These are phyloP conservation scores for Drosophila gaucha DNA, from an alignment of 2,888 invertebrate genomes.

Conservation along the genomic window DNA sequence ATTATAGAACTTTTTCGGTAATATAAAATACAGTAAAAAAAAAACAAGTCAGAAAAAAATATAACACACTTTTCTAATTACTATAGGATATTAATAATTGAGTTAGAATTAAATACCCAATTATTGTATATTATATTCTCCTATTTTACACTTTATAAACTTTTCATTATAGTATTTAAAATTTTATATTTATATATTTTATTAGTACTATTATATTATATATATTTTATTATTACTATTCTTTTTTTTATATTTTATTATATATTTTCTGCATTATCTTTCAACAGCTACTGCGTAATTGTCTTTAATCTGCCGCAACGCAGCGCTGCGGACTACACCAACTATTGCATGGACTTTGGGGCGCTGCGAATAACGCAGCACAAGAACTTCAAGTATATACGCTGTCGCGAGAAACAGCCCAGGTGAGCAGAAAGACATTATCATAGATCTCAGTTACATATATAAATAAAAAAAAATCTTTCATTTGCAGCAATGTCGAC, in stretches of 20 bases:
- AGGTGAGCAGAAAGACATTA: conserved; percentile 57
- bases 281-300: conserved; percentile 83
- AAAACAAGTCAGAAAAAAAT: too few species aligned
- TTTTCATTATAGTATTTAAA: too few species aligned
- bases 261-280: background rate
- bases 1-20: too few species aligned
- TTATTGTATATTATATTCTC: too few species aligned
- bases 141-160: too few species aligned
- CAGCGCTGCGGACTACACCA: conserved; percentile 83
- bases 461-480: too few species aligned
- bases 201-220: background rate
- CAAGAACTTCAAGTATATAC: conserved; percentile 82
- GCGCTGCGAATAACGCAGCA: conserved; percentile 77
- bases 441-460: background rate
- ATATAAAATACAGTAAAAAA: too few species aligned
- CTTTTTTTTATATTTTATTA: background rate
- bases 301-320: conserved; percentile 83
- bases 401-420: conserved; percentile 79
- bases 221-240: background rate
- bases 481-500: conserved; percentile 78
- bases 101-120: too few species aligned
- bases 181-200: too few species aligned
- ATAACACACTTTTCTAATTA: too few species aligned
- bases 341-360: conserved; percentile 84
- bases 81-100: too few species aligned